A percentile compares a stretch with the other conserved stretches of the same genome.
These are phyloP conservation scores for Netta rufina DNA, from an alignment of 2,797 vertebrate genomes.

Conservation along the genomic window DNA sequence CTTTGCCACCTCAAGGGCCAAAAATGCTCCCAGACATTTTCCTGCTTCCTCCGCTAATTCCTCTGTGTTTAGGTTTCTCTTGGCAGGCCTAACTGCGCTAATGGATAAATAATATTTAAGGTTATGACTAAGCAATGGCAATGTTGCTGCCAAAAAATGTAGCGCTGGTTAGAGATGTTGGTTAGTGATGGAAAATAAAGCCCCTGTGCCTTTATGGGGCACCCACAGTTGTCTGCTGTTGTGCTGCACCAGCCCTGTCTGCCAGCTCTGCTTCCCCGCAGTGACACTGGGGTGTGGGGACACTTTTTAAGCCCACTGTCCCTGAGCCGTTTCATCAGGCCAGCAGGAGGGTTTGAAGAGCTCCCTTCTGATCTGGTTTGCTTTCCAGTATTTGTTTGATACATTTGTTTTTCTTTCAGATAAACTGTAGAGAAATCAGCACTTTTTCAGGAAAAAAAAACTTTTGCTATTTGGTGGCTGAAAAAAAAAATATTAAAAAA, in stretches of 20 bases:
- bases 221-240: not conserved
- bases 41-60: not conserved
- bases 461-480: not conserved
- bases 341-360: not conserved
- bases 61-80: not conserved
- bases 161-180: not conserved
- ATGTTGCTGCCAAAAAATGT: not conserved
- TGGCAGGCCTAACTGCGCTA: not conserved
- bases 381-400: not conserved
- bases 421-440: not conserved
- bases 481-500: not conserved
- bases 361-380: not conserved
- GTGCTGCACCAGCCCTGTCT: not conserved
- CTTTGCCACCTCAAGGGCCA: not conserved
- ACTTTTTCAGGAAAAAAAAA: not conserved
- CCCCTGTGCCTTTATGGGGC: rapidly evolving
- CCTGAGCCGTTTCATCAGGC: not conserved
- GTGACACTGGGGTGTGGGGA: not conserved
- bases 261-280: rapidly evolving
- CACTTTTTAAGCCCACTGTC: not conserved
- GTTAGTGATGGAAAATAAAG: not conserved
- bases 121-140: not conserved
- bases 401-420: not conserved
- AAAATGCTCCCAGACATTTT: not conserved
- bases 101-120: not conserved